Conservation (phyloP, 2,888 invertebrate species). For the Hoplodrina ambigua region DNA sequence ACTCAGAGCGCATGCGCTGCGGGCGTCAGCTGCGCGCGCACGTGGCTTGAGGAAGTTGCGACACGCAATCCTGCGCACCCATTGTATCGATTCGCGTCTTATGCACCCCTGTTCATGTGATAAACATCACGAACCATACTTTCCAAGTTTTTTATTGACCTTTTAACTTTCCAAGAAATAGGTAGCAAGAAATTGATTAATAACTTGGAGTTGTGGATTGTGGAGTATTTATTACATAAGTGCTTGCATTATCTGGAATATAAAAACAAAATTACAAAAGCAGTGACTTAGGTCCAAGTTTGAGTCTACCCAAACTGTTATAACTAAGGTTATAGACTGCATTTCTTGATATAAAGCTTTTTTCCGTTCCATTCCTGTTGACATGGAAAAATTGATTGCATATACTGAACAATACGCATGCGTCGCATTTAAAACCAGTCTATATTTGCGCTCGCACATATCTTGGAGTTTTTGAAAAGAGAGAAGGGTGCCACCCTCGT, state of each 20-base stretch:
- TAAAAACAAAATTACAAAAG: background rate
- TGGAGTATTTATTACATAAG: background rate
- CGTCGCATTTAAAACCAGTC: conserved; percentile 38
- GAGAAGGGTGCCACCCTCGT: conserved; percentile 79
- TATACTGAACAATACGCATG: conserved; percentile 14
- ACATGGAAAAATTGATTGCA: conserved; percentile 23
- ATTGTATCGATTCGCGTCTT: conserved; percentile 71
- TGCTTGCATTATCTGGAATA: background rate
- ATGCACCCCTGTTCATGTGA: conserved; percentile 50
- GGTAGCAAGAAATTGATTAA: background rate
- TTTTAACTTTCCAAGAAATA: conserved; percentile 6
- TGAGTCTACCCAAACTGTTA: background rate
- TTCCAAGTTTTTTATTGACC: conserved; percentile 13
- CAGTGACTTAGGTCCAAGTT: background rate
- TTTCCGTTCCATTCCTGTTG: background rate
- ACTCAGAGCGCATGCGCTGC: conserved; percentile 71
- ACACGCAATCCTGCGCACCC: conserved; percentile 71
- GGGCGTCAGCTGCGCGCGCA: conserved; percentile 83
- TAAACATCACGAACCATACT: conserved; percentile 25
- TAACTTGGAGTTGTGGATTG: conserved; percentile 14
- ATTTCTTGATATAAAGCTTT: background rate
- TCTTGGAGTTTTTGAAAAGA: conserved; percentile 58
- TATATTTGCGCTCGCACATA: conserved; percentile 56
- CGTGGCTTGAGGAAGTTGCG: conserved; percentile 73
- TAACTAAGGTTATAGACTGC: background rate